These are phyloP conservation scores for Pangasius mekongensis DNA, from an alignment of 2,797 vertebrate species.

Conservation along the genomic window DNA sequence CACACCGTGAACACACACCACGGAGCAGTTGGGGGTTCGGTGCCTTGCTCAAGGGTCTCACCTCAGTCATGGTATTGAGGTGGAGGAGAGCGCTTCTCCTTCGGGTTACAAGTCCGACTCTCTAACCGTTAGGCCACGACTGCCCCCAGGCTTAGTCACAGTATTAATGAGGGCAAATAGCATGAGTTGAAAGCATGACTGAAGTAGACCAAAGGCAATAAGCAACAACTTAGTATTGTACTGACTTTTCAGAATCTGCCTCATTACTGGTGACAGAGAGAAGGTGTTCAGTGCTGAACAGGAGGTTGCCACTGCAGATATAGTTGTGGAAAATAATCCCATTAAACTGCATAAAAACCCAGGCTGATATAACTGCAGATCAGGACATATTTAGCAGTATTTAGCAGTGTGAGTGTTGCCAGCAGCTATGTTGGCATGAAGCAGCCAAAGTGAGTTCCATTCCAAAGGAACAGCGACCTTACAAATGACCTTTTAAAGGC, in stretches of 20 bases:
- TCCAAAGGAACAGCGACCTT: not conserved
- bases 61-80: no score
- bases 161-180: not conserved
- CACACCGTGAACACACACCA: no score
- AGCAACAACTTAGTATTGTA: not conserved
- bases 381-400: conserved; percentile 3
- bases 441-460: not conserved
- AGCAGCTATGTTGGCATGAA: conserved; percentile 3
- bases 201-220: not conserved
- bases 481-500: not conserved
- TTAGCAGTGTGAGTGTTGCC: conserved; percentile 1
- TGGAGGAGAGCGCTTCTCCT: no score
- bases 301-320: not conserved
- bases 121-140: no score
- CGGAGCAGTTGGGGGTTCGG: no score
- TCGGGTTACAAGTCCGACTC: no score
- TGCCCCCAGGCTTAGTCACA: no score
- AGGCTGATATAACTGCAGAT: not conserved
- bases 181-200: not conserved
- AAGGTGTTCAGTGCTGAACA: not conserved
- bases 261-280: not conserved
- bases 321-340: not conserved
- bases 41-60: no score
- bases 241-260: not conserved
- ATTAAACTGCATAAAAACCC: not conserved